phyloP scores from a whole-genome alignment of 2,888 invertebrate species.

The Parascotia fuliginaria region DNA sequence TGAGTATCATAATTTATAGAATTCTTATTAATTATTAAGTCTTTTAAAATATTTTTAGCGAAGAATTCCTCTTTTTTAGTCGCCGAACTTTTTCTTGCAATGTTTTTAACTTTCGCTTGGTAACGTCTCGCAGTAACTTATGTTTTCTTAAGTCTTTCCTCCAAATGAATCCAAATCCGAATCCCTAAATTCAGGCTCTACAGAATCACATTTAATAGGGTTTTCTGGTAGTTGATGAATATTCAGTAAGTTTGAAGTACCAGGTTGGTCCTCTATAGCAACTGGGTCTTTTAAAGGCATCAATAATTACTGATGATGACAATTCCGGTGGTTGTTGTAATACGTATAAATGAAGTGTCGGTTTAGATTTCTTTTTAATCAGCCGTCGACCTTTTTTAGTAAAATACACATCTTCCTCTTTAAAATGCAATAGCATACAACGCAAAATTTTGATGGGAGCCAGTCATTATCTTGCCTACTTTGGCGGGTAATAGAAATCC shows the following conservation, averaged over 20 bases:
- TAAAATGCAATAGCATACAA: conserved; percentile 22
- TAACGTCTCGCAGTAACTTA: neutral
- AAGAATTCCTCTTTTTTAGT: neutral
- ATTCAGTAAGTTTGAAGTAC: neutral
- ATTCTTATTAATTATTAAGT: neutral
- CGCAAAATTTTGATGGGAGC: conserved; percentile 21
- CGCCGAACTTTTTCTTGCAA: conserved; percentile 1
- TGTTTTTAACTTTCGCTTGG: neutral
- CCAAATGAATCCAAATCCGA: neutral
- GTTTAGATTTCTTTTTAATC: neutral
- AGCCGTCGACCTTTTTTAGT: conserved; percentile 14
- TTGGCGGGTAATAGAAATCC: conserved; percentile 10
- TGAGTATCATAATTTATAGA: neutral
- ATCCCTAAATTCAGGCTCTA: neutral
- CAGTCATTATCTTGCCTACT: conserved; percentile 16
- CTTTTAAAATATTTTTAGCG: neutral
- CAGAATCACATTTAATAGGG: neutral
- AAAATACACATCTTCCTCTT: conserved; percentile 13
- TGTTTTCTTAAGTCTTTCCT: neutral
- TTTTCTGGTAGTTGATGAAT: neutral
- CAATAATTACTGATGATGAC: neutral
- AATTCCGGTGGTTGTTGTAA: neutral
- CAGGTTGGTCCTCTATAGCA: neutral
- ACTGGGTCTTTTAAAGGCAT: neutral
- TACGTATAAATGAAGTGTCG: neutral